Percentiles rank a stretch among this genome's conserved stretches.
Conservation (phyloP, 2,888 invertebrate species). For the Lepeophtheirus nordmannii region DNA sequence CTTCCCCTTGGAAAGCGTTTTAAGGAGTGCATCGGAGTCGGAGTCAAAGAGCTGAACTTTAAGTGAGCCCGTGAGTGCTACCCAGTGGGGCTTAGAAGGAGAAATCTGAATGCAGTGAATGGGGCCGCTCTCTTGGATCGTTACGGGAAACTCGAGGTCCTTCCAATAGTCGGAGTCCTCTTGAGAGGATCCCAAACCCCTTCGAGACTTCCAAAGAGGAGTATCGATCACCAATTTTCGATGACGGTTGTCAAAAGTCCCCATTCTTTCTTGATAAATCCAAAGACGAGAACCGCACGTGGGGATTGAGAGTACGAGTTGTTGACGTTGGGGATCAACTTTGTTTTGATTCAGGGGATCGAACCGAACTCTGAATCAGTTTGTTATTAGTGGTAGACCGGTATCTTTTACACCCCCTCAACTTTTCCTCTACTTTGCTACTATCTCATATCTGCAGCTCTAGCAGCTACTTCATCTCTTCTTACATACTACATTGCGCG, state of each 20-base stretch:
- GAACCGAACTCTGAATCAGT: no score
- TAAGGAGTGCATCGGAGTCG: slow-evolving; percentile 61
- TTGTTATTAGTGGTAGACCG: no score
- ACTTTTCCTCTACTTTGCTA: no score
- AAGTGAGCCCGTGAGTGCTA: slow-evolving; percentile 74
- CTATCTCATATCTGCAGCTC: no score
- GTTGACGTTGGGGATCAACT: no score
- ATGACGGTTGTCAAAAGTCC: slow-evolving; percentile 5
- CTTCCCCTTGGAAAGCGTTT: slow-evolving; percentile 64
- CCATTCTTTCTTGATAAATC: background rate
- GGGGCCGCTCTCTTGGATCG: slow-evolving; percentile 19
- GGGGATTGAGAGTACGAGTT: no score
- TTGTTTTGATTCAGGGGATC: no score
- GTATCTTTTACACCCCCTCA: no score
- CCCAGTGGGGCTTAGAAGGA: slow-evolving; percentile 69
- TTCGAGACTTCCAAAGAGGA: background rate
- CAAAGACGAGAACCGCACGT: background rate
- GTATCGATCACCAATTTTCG: background rate
- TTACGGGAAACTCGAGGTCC: slow-evolving; percentile 9
- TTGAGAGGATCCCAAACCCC: background rate
- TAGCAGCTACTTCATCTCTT: no score
- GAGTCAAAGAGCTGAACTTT: slow-evolving; percentile 60
- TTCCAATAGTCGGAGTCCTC: background rate
- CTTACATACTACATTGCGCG: no score
- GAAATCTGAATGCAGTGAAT: slow-evolving; percentile 50